These are phyloP conservation scores for Pomatostomus ruficeps DNA, from an alignment of 2,113 vertebrate genomes.

Conservation along the genomic window DNA sequence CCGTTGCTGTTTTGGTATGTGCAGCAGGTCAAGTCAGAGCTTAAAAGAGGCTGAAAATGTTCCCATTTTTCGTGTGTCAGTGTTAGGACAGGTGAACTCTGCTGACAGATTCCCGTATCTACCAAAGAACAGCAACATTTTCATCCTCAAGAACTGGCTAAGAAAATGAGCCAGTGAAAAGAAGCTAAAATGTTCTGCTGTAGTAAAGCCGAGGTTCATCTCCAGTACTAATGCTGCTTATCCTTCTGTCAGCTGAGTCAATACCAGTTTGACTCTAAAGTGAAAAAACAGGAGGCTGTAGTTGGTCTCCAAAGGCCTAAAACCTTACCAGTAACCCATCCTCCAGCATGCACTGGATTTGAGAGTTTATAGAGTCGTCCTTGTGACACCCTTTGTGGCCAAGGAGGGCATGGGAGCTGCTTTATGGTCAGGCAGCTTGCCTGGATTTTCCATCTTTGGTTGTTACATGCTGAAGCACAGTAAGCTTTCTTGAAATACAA, in stretches of 20 bases:
- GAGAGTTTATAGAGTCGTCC: background rate
- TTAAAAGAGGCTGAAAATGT: background rate
- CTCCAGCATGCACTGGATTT: background rate
- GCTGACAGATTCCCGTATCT: background rate
- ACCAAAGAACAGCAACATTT: constrained; percentile 64
- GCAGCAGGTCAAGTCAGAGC: background rate
- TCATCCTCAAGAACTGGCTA: constrained; percentile 29
- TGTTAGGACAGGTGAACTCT: constrained; percentile 35
- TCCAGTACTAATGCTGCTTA: constrained; percentile 28
- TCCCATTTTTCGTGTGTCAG: background rate
- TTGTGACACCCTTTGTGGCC: background rate
- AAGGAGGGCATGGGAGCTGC: background rate
- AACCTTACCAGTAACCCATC: background rate
- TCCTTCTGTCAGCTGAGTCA: background rate
- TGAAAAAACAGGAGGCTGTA: background rate
- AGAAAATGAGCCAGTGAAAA: background rate
- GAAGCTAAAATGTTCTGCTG: constrained; percentile 38
- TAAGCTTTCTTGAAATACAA: background rate
- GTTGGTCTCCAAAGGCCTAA: background rate
- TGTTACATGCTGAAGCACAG: background rate
- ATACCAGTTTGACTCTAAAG: background rate
- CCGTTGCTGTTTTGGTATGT: background rate
- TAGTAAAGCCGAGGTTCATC: background rate
- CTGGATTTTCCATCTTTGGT: background rate
- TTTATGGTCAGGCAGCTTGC: background rate